Evolutionary conservation across 2,113 vertebrate genomes (phyloP), one percentile per base, ranked within the genome.

Genomic region (Sorex fumeus): DNA sequence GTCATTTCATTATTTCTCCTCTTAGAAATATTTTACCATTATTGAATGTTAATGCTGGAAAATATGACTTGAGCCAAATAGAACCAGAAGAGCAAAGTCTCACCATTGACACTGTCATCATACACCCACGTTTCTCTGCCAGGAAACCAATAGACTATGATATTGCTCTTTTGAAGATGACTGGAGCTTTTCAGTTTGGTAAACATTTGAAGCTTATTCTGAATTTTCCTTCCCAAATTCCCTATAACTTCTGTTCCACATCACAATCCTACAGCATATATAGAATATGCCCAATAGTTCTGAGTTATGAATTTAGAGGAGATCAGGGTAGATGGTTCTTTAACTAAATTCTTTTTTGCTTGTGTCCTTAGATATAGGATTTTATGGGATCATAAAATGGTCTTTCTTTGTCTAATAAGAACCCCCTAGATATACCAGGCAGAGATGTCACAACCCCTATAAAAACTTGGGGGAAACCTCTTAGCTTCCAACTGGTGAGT

Each of bases 121-220:
- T 98, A 91, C 99, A 99, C 36, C 98, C 99, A n/a, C 97, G 97
- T 70, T 99, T 98, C 97, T 98, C 97, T 72, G 95, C 69, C 5
- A 96, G 86, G 36, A 97, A 94, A 69, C 98, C 99, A 0, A 98
- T 98, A 98, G 98, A 97, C 95, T 98, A 98, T 67, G 99, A 99
- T 70, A 96, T 99, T 3, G 98, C 99, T 71, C 97, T 99, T 83
- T 77, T 99, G 92, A 98, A 98, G 93, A 93, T 99, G 95, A 95
- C 97, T 50, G 97, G 97, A 71, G 28, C 30, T 83, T 98, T 99
- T 86, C 96, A 15, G 83, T 98, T 99, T 96, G 98, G 98, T 98
- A 98, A 98, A 96, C 92, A 93, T 85, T 83, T 84, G 67, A 64
- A 64, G 43, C 40, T 76, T 2, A 16, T 36, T 36, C 21, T 90